These are phyloP conservation scores for Notodonta ziczac DNA, from an alignment of 2,888 invertebrate genomes.

Conservation along the genomic window DNA sequence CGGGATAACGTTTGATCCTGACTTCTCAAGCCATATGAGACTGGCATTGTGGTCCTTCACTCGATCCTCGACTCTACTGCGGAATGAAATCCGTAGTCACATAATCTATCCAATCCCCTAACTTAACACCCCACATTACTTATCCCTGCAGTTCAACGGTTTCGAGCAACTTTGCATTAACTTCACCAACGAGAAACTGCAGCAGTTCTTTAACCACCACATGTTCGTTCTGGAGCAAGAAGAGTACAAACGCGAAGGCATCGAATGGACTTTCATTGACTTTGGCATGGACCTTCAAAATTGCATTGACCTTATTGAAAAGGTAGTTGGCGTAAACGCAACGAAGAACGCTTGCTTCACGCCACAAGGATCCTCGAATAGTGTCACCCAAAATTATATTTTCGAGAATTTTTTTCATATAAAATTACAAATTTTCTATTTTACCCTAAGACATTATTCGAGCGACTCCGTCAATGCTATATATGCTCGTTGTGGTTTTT, in stretches of 20 bases:
- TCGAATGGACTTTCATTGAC: slow-evolving; percentile 98
- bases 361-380: slow-evolving; percentile 69
- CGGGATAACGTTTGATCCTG: slow-evolving; percentile 39
- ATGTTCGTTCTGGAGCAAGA: slow-evolving; percentile 99
- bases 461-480: slow-evolving; percentile 69
- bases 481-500: slow-evolving; percentile 59
- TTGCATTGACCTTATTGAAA: slow-evolving; percentile 98
- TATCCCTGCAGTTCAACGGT: slow-evolving; percentile 92
- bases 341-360: slow-evolving; percentile 80
- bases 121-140: slow-evolving; percentile 70
- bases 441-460: slow-evolving; percentile 52
- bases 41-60: slow-evolving; percentile 32
- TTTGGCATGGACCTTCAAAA: slow-evolving; percentile 98
- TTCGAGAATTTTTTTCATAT: slow-evolving; percentile 9
- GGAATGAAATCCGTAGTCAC: slow-evolving; percentile 76
- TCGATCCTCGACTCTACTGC: slow-evolving; percentile 39
- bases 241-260: slow-evolving; percentile 97
- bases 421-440: slow-evolving; percentile 23
- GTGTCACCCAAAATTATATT: slow-evolving; percentile 38
- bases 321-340: slow-evolving; percentile 88
- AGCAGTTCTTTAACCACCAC: slow-evolving; percentile 99
- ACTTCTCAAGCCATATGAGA: slow-evolving; percentile 40
- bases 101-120: slow-evolving; percentile 47
- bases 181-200: slow-evolving; percentile 98
- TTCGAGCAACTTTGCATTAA: slow-evolving; percentile 99